Conservation (phyloP, 2,797 vertebrate genomes). For the Champsocephalus gunnari region DNA sequence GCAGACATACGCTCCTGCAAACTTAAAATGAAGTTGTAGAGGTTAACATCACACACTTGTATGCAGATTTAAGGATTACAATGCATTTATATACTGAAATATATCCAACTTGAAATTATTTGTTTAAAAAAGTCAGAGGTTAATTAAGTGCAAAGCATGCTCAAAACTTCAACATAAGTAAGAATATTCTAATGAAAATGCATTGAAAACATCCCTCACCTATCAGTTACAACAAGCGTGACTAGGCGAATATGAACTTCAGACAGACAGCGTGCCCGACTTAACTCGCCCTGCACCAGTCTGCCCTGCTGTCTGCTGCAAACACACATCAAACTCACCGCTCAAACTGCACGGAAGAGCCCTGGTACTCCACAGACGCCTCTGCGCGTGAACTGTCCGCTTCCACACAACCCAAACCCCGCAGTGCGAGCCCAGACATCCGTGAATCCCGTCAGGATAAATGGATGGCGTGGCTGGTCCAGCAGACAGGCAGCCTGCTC, state of each 20-base stretch:
- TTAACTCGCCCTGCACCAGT: constrained; percentile 45
- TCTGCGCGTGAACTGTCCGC: constrained; percentile 14
- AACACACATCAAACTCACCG: constrained; percentile 55
- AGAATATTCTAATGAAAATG: accelerated
- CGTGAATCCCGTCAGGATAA: constrained; percentile 46
- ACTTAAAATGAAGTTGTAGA: constrained; percentile 36
- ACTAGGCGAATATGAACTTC: constrained; percentile 68
- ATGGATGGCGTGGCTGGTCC: constrained; percentile 66
- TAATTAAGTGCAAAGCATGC: not conserved
- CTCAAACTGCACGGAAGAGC: not conserved
- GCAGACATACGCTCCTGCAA: constrained; percentile 52
- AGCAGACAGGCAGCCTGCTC: constrained; percentile 71
- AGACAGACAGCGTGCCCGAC: constrained; percentile 34
- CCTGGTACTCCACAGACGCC: not conserved
- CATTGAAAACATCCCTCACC: not conserved
- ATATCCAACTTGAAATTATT: not conserved
- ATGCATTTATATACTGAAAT: not conserved
- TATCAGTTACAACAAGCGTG: constrained; percentile 57
- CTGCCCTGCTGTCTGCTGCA: constrained; percentile 12
- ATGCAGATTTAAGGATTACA: not conserved
- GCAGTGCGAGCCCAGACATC: constrained; percentile 43
- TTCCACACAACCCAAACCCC: constrained; percentile 19
- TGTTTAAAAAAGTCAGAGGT: not conserved
- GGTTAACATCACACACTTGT: constrained; percentile 20
- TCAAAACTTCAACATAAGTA: not conserved